Conservation (phyloP, 64 coral and sea anemone species). For the Montipora capricornis region DNA sequence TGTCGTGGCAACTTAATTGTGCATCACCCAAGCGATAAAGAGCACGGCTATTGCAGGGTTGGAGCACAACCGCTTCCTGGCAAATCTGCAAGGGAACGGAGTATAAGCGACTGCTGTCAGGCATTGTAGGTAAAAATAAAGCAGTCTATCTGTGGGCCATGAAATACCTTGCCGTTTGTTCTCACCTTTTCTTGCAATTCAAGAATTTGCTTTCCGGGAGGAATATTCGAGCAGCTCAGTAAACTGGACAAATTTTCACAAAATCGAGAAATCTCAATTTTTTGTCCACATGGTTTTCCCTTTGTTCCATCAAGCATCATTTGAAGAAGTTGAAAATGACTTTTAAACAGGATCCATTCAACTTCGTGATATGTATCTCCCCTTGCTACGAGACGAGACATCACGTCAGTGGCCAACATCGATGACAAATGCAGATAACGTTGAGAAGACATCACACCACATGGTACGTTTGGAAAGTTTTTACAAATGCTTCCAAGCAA, state of each 20-base stretch:
- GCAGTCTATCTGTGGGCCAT: too few species aligned
- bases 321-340: slow-evolving; percentile 86
- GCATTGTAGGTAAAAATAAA: background rate
- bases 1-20: slow-evolving; percentile 85
- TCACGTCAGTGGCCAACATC: slow-evolving; percentile 44
- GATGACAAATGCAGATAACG: slow-evolving; percentile 57
- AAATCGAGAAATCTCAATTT: slow-evolving; percentile 41
- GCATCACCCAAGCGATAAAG: slow-evolving; percentile 90
- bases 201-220: slow-evolving; percentile 82
- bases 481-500: slow-evolving; percentile 66
- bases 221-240: slow-evolving; percentile 86
- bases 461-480: background rate
- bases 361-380: slow-evolving; percentile 88
- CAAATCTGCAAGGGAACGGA: slow-evolving; percentile 71
- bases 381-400: slow-evolving; percentile 79
- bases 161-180: background rate
- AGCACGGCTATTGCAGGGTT: slow-evolving; percentile 88
- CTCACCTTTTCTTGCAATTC: slow-evolving; percentile 91
- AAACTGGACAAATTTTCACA: slow-evolving; percentile 95
- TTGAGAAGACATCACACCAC: slow-evolving; percentile 65
- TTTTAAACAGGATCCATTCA: slow-evolving; percentile 83
- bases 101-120: background rate
- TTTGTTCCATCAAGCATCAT: slow-evolving; percentile 61
- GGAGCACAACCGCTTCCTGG: slow-evolving; percentile 88
- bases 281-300: slow-evolving; percentile 35